Percentiles rank a stretch among this genome's conserved stretches.
Conservation (phyloP, 2,113 vertebrate genomes). For the Petrocephalus zakoni region DNA sequence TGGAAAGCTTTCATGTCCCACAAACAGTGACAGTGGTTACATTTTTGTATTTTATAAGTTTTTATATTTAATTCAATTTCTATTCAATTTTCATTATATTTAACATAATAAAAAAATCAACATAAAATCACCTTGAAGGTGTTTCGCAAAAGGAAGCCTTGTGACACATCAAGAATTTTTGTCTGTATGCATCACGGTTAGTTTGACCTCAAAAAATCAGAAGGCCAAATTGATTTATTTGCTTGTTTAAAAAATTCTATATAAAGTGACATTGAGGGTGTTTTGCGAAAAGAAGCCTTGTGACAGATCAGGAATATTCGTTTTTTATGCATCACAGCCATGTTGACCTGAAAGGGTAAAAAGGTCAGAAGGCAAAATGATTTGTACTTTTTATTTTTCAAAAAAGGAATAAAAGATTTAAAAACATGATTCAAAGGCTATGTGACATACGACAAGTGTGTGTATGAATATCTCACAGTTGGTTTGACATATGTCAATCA, state of each 20-base stretch:
- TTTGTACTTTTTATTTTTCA: neutral
- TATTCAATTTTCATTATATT: neutral
- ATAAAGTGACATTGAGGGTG: too few species aligned
- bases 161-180: neutral
- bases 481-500: neutral
- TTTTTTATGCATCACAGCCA: too few species aligned
- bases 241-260: too few species aligned
- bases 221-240: too few species aligned
- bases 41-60: neutral
- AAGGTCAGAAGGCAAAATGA: neutral
- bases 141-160: neutral
- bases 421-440: neutral
- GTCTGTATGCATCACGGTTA: neutral
- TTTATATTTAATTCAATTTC: neutral
- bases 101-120: neutral
- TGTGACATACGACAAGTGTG: neutral
- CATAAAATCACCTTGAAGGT: neutral
- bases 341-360: too few species aligned
- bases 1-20: neutral
- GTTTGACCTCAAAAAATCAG: neutral
- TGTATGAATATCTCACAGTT: neutral
- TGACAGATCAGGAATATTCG: too few species aligned
- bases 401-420: neutral
- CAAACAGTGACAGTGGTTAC: neutral
- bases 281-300: too few species aligned